These are phyloP conservation scores for Sceloporus undulatus DNA, from an alignment of 2,113 vertebrate species.

Conservation along the genomic window DNA sequence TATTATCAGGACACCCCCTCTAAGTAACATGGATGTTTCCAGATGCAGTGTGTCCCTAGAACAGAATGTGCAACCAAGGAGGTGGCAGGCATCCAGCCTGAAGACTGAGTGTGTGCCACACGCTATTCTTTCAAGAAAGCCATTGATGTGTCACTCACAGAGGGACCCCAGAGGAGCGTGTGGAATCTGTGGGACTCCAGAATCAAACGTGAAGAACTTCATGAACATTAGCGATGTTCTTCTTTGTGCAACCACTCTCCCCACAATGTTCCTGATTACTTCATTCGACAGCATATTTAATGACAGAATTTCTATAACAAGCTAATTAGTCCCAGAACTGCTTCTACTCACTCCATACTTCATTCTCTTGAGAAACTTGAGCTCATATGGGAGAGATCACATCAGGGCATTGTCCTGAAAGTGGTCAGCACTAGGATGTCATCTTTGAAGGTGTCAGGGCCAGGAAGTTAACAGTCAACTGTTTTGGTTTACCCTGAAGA, in stretches of 20 bases:
- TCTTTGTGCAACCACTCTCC: constrained; percentile 7
- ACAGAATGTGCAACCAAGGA: constrained; percentile 64
- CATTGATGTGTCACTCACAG: constrained; percentile 38
- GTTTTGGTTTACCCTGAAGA: no score
- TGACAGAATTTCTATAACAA: constrained; percentile 32
- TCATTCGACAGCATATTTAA: constrained; percentile 31
- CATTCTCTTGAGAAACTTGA: constrained; percentile 35
- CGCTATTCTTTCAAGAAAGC: constrained; percentile 22
- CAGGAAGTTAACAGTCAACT: not conserved
- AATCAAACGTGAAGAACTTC: not conserved
- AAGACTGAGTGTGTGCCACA: constrained; percentile 3
- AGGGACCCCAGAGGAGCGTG: not conserved
- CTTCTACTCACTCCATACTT: constrained; percentile 23
- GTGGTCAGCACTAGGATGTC: not conserved
- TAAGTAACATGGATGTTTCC: constrained; percentile 57
- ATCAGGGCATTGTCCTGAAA: rapidly evolving
- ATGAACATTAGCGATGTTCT: constrained; percentile 22
- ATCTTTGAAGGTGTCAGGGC: not conserved
- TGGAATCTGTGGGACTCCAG: constrained; percentile 6
- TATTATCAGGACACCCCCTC: constrained; percentile 67
- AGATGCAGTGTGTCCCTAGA: constrained; percentile 15
- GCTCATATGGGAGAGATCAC: constrained; percentile 15
- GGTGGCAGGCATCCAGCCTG: constrained; percentile 42
- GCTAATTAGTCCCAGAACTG: constrained; percentile 45
- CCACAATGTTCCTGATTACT: constrained; percentile 10